A percentile compares a stretch with the other conserved stretches of the same genome.
phyloP scores from a whole-genome alignment of 2,113 vertebrate species.

The Rhineura floridana region DNA sequence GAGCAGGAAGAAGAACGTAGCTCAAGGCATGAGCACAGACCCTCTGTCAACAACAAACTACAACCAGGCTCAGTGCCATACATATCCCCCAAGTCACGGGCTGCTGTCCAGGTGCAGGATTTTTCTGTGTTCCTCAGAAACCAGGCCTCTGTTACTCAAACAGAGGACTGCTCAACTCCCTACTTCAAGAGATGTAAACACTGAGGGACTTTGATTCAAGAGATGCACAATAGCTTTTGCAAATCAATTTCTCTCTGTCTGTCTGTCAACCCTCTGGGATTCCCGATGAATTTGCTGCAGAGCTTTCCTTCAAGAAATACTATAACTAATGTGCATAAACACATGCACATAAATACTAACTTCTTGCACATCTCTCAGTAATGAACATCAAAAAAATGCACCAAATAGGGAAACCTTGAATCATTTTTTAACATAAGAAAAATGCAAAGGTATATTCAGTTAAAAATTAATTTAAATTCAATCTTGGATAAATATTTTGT shows the following conservation, averaged over 20 bases:
- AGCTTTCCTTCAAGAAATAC: background rate
- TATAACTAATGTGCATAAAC: background rate
- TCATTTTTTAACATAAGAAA: background rate
- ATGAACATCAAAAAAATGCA: background rate
- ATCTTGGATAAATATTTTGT: background rate
- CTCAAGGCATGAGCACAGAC: background rate
- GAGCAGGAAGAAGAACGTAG: rapidly evolving
- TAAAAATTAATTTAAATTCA: background rate
- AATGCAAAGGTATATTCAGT: background rate
- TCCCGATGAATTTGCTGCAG: background rate
- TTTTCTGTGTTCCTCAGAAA: background rate
- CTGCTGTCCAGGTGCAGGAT: background rate
- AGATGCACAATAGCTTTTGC: background rate
- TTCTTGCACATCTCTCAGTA: background rate
- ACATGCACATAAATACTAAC: background rate
- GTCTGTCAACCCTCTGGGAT: background rate
- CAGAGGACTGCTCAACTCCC: background rate
- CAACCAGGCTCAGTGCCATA: background rate
- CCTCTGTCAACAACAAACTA: background rate
- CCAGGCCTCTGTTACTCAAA: background rate
- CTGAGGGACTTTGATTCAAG: background rate
- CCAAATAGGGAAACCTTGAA: background rate
- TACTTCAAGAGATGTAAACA: background rate
- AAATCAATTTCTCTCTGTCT: background rate
- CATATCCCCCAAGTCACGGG: background rate